Evolutionary conservation across 2,113 vertebrate species (phyloP), one percentile per base, ranked within the genome.

Genomic region (Corythornis madagascariensis): DNA sequence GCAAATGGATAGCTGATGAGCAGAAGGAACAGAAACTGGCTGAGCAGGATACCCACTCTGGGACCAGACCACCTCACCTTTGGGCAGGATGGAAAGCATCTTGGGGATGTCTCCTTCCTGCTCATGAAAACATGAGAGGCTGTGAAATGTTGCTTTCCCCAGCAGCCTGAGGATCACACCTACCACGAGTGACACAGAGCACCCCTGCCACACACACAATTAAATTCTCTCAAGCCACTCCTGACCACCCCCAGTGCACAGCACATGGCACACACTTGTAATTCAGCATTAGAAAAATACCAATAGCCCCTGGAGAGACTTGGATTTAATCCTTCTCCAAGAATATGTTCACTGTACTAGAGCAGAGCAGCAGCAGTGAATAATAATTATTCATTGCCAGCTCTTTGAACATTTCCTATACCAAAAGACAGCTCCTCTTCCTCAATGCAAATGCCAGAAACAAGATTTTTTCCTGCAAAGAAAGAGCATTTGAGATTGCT

Each of bases 211-310:
- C 63, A 90, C 28, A 94, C 59, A 79, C 86, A 66, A 66, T 90
- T 87, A 89, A 85, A 87, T 84, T 90, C 70, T 85, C 66, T 79
- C 86, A 90, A 93, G 64, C 74, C 91, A 63, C 81, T 59, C 18
- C 90, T 90, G 92, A 89, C 83, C 86, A 90, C 86, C 83, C 66
- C 47, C 26, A 57, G 92, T 3, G 88, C 52, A 59, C 28, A 61
- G 65, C 88, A 81, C 70, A 65, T 59, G 76, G 90, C 67, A 66
- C 1, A 0, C 73, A 38, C 38, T 38, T 86, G 66, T 64, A 83
- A 81, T 82, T 69, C 81, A 85, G 61, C 82, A 52, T 85, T 93
- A 90, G 74, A 90, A 90, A 89, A 92, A 94, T 56, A 91, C 42
- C 85, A 90, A 47, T 20, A 82, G 88, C 57, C 77, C 90, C 88